Evolutionary conservation across 2,113 vertebrate species (phyloP).

Genomic region (Puffinus mauretanicus): DNA sequence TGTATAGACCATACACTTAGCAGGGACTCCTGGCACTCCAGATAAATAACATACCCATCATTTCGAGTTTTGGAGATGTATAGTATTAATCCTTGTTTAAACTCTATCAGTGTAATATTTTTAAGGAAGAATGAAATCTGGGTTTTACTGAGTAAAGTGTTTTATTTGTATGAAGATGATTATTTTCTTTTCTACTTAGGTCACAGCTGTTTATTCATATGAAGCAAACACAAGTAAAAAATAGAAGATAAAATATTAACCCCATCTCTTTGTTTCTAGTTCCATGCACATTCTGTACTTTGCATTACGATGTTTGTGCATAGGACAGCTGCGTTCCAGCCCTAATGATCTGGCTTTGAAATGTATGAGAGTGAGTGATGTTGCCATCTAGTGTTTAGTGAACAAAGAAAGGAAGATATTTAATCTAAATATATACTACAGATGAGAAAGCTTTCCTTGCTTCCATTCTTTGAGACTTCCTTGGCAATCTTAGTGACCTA

Average conservation of each 20-base stretch:
- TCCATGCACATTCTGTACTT: neutral
- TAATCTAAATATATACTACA: neutral
- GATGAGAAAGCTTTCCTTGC: neutral
- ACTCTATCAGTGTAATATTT: neutral
- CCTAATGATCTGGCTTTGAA: neutral
- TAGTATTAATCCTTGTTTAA: neutral
- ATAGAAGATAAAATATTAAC: neutral
- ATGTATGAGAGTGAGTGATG: neutral
- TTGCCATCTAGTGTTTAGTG: conserved; percentile 46
- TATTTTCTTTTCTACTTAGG: neutral
- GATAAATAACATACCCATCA: neutral
- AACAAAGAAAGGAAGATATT: neutral
- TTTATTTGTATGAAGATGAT: neutral
- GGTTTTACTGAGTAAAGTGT: neutral
- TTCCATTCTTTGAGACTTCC: neutral
- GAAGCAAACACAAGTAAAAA: neutral
- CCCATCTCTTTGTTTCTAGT: neutral
- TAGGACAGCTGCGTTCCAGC: neutral
- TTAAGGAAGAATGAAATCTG: neutral
- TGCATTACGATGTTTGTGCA: neutral
- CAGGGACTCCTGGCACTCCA: neutral
- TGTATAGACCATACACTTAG: neutral
- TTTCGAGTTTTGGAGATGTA: neutral
- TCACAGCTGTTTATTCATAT: neutral
- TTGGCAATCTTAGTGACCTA: neutral